Percentiles rank a stretch among this genome's conserved stretches.
phyloP scores from a whole-genome alignment of 1,140 invertebrate genomes.

The Lineus longissimus region DNA sequence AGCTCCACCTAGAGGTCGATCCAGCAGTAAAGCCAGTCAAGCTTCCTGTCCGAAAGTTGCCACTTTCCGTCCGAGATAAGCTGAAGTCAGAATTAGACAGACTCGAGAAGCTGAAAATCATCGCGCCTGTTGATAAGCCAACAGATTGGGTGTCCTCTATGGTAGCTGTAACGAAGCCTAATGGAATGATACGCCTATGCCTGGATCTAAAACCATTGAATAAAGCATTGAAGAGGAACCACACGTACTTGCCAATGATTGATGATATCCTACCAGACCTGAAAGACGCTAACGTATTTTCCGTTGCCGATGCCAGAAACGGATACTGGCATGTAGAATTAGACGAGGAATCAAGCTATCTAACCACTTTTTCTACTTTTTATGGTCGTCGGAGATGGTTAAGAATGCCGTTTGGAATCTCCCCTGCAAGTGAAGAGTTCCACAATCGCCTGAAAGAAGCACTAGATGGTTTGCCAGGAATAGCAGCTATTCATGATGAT shows the following conservation, averaged over 20 bases:
- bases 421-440: slow-evolving; percentile 32
- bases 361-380: slow-evolving; percentile 35
- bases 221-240: slow-evolving; percentile 26
- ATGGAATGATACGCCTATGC: slow-evolving; percentile 18
- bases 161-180: slow-evolving; percentile 6
- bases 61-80: neutral
- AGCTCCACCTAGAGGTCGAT: neutral
- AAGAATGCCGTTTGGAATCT: slow-evolving; percentile 21
- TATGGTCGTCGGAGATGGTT: slow-evolving; percentile 23
- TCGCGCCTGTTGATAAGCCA: neutral
- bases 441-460: slow-evolving; percentile 32
- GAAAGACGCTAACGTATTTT: slow-evolving; percentile 11
- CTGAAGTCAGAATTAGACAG: neutral
- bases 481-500: slow-evolving; percentile 46
- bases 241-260: slow-evolving; percentile 15
- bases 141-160: neutral
- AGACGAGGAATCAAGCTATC: slow-evolving; percentile 25
- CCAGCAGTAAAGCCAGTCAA: neutral
- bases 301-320: slow-evolving; percentile 27
- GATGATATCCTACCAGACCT: slow-evolving; percentile 33
- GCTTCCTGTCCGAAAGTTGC: neutral
- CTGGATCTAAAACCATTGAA: slow-evolving; percentile 35
- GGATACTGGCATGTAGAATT: slow-evolving; percentile 43
- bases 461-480: slow-evolving; percentile 37
- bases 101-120: neutral